Percentiles rank a stretch among this genome's conserved stretches.
These are phyloP conservation scores for Cephus sareptanus DNA, from an alignment of 2,888 invertebrate genomes.

Conservation along the genomic window DNA sequence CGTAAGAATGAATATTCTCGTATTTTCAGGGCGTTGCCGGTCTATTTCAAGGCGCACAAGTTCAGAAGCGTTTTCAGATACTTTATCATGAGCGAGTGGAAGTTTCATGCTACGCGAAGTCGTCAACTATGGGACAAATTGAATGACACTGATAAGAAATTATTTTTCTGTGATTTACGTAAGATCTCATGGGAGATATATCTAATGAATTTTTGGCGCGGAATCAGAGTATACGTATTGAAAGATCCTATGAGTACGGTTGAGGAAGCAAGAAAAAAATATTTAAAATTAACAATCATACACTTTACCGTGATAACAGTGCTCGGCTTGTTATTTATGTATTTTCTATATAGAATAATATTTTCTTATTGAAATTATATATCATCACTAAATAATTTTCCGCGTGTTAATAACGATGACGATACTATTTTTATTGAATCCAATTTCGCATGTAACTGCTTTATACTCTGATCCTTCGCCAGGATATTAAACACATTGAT, in stretches of 20 bases:
- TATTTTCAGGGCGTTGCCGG: not conserved
- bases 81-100: slow-evolving; percentile 30
- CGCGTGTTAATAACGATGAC: not conserved
- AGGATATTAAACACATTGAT: not conserved
- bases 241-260: slow-evolving; percentile 37
- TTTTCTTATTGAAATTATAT: not conserved
- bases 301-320: not conserved
- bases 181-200: slow-evolving; percentile 41
- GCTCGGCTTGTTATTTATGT: not conserved
- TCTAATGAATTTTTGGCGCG: slow-evolving; percentile 27
- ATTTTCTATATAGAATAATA: not conserved
- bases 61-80: not conserved
- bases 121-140: slow-evolving; percentile 38
- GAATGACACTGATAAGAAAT: slow-evolving; percentile 37
- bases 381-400: not conserved
- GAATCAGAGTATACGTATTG: slow-evolving; percentile 32
- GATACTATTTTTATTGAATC: not conserved
- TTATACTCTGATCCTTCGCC: not conserved
- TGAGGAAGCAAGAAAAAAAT: slow-evolving; percentile 16
- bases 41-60: not conserved
- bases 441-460: not conserved
- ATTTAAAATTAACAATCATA: not conserved
- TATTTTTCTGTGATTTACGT: slow-evolving; percentile 47
- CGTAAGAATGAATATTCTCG: not conserved
- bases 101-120: slow-evolving; percentile 34